Base-by-base conservation (phyloP, 2,113 vertebrate species). In the Silurus asotus region DNA sequence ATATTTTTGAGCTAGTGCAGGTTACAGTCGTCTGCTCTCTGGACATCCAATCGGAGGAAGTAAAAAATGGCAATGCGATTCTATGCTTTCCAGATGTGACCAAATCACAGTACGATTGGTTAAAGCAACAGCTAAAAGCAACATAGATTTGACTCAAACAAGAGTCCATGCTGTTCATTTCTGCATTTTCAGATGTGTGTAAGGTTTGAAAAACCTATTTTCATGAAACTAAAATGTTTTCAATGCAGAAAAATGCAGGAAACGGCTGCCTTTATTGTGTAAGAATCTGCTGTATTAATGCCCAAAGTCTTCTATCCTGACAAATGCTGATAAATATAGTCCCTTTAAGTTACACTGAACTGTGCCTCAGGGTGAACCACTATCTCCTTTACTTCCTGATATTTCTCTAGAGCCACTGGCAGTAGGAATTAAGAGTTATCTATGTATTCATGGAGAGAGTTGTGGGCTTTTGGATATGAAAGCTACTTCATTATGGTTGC, bases 281-380 rank as follows among this genome's bases (percentile, higher is more conserved):
- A 11, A 56, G 53, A 58, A 55, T 14, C 7, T 28, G 58, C 75
- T 56, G 56, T 78, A 78, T 17, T 78, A 28, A 78, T 28, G 53
- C 53, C 53, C 53, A 78, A 58, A 78, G 75, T 56, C 53, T 55
- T 28, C 75, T 77, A 28, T 58, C 15, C 53, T 78, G 75, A 58
- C 75, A 78, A 58, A 78, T 28, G 75, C 75, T 78, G 53, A 78
- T 78, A 78, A 56, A 53, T 78, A 51, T 78, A 58, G 75, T 56
- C 53, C 53, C 58, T 78, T 78, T 58, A 53, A 56, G 74, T 56
- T 15, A 25, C 6, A 25, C 74, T 55, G n/a, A 78, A 55, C n/a
- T 28, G 25, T 78, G 75, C 53, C 7, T 14, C 53, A 56, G 75
- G n/a, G 53, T 28, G 53, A 77, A 23, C 51, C 23, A 28, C 75